Percentiles rank a stretch among this genome's conserved stretches.
Conservation (phyloP, 1,140 invertebrate species). For the Drosophila bipectinata region DNA sequence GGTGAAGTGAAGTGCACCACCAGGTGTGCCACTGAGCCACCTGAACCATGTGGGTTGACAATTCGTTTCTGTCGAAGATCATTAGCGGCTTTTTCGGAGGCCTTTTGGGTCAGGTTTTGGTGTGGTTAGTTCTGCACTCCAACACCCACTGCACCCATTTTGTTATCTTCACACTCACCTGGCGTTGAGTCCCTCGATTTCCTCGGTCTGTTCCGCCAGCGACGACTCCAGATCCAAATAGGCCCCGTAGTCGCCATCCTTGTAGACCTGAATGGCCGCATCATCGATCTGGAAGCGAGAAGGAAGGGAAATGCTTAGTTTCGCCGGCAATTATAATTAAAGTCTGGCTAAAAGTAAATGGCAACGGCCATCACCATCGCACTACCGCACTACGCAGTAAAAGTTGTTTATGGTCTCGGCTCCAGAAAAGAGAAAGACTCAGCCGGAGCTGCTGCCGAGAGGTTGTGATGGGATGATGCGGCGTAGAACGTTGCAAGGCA, state of each 20-base stretch:
- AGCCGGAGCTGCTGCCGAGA: constrained; percentile 5
- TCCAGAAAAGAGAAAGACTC: constrained; percentile 53
- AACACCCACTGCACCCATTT: neutral
- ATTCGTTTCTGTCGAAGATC: constrained; percentile 48
- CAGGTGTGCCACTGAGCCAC: constrained; percentile 19
- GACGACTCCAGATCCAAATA: constrained; percentile 98
- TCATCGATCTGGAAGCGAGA: constrained; percentile 94
- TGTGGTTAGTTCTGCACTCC: neutral
- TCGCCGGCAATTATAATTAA: constrained; percentile 73
- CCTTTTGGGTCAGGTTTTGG: neutral
- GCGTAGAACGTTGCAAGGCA: constrained; percentile 68
- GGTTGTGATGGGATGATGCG: constrained; percentile 26
- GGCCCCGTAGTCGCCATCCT: constrained; percentile 97
- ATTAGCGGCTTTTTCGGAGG: constrained; percentile 37
- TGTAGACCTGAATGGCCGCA: constrained; percentile 97
- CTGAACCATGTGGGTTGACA: constrained; percentile 30
- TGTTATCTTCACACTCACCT: constrained; percentile 90
- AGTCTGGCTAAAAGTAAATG: constrained; percentile 68
- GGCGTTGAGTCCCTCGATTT: constrained; percentile 96
- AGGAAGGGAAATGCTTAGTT: constrained; percentile 34
- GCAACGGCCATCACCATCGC: constrained; percentile 30
- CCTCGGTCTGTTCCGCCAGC: constrained; percentile 97
- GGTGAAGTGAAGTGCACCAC: constrained; percentile 29
- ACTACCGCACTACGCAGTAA: constrained; percentile 79
- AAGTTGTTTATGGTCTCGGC: constrained; percentile 73